Base-by-base conservation (phyloP, 2,888 invertebrate species). In the Drosophila rellima region DNA sequence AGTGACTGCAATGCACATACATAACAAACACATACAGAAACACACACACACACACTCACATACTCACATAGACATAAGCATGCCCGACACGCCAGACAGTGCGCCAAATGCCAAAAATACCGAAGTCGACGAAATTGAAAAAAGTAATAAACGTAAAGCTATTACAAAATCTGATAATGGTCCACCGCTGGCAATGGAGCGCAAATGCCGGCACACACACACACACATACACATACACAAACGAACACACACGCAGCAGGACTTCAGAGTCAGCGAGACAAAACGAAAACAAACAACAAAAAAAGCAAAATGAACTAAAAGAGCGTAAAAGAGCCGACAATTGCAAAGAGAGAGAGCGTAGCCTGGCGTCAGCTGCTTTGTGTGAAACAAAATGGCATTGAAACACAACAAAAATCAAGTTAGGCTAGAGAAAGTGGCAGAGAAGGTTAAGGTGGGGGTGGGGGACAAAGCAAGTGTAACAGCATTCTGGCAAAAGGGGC, bases 151-250 rank as follows among this genome's bases (percentile, higher is more conserved):
- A 82, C 89, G 88, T 89, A 89, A 89, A 89, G 88, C 89, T 89
- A 89, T 89, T 89, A 89, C 89, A 83, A 90, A 90, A 89, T 90
- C 90, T 89, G 90, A 90, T 89, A 82, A 90, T 89, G 80, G 81
- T 85, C 79, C 76, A 77, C 76, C 73, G 82, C 86, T 81, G 82
- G 84, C 88, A 78, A 74, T 79, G 55, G 70, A 82, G 79, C 74
- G 74, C 72, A 79, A 81, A 88, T 77, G 82, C 82, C 88, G 88
- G 80, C 87, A 50, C 61, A 81, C 64, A 47, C 70, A 64, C 50
- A 67, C 45, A 61, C 29, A 59, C 42, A 68, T 45, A 55, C 51
- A 39, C n/a, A 59, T 7, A 31, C 26, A 33, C 3, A 11, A 6
- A 47, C 17, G 39, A 11, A 59, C 11, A 33, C 26, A 39, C 3